These are phyloP conservation scores for Drosophila mettleri DNA, from an alignment of 2,888 invertebrate species.

Conservation along the genomic window DNA sequence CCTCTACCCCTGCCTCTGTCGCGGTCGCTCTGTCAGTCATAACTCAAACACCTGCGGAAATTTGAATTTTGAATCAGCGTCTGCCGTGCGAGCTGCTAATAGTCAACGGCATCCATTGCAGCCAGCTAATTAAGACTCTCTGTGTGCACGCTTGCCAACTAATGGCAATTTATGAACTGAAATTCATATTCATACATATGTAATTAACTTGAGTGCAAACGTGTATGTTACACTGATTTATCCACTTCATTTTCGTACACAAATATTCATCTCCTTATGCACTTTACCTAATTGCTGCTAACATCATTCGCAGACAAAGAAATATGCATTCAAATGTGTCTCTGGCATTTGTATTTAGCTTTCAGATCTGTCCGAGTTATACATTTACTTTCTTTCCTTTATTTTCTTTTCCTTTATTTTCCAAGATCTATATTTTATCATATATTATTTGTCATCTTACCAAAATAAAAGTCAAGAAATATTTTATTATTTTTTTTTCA, in stretches of 20 bases:
- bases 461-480: too few species aligned
- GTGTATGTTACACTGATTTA: background rate
- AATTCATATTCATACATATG: constrained; percentile 15
- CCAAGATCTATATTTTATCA: background rate
- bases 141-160: constrained; percentile 4
- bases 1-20: background rate
- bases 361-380: background rate
- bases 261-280: background rate
- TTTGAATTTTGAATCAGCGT: constrained; percentile 43
- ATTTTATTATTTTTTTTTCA: background rate
- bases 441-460: background rate
- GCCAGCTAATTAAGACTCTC: constrained; percentile 14
- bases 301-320: background rate
- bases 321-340: background rate
- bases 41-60: constrained; percentile 49
- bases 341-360: background rate
- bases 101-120: background rate
- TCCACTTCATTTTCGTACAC: background rate
- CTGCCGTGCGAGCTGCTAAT: constrained; percentile 17
- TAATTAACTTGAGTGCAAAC: background rate
- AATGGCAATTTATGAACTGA: constrained; percentile 8
- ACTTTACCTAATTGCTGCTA: background rate
- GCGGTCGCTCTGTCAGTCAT: constrained; percentile 35
- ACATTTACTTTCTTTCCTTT: background rate
- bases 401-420: too few species aligned